A percentile compares a stretch with the other conserved stretches of the same genome.
Evolutionary conservation across 2,888 invertebrate species (phyloP).

Genomic region (Pseudoips prasinana): DNA sequence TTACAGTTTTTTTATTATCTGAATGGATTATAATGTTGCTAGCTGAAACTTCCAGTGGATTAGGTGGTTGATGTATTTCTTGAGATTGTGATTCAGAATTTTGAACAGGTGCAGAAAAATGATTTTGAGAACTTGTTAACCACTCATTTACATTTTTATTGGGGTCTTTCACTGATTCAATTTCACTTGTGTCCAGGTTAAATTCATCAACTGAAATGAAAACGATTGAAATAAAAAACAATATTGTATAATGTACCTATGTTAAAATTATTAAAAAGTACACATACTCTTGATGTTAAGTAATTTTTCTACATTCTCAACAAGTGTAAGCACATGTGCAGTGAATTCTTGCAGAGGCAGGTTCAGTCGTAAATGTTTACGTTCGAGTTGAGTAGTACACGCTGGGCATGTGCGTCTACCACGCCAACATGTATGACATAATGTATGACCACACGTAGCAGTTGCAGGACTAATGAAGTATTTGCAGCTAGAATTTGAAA

Average conservation of each 20-base stretch:
- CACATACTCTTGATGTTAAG: slow-evolving; percentile 59
- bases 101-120: slow-evolving; percentile 58
- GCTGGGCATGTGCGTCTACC: slow-evolving; percentile 49
- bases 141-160: slow-evolving; percentile 64
- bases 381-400: slow-evolving; percentile 48
- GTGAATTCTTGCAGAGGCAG: slow-evolving; percentile 48
- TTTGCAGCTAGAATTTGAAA: slow-evolving; percentile 53
- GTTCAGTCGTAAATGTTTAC: slow-evolving; percentile 49
- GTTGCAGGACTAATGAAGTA: slow-evolving; percentile 58
- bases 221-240: no score
- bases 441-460: slow-evolving; percentile 61
- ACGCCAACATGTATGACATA: slow-evolving; percentile 65
- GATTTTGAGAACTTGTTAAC: slow-evolving; percentile 66
- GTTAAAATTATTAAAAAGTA: not conserved
- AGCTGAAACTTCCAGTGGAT: slow-evolving; percentile 40
- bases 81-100: slow-evolving; percentile 48
- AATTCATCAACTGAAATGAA: slow-evolving; percentile 59
- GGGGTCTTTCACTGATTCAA: slow-evolving; percentile 44
- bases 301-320: slow-evolving; percentile 53
- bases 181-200: slow-evolving; percentile 36
- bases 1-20: slow-evolving; percentile 37
- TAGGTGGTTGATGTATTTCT: slow-evolving; percentile 30
- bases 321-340: slow-evolving; percentile 46
- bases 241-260: no score
- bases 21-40: slow-evolving; percentile 58